Conservation (phyloP, 1,140 invertebrate species). For the Eupristina koningsbergeri region DNA sequence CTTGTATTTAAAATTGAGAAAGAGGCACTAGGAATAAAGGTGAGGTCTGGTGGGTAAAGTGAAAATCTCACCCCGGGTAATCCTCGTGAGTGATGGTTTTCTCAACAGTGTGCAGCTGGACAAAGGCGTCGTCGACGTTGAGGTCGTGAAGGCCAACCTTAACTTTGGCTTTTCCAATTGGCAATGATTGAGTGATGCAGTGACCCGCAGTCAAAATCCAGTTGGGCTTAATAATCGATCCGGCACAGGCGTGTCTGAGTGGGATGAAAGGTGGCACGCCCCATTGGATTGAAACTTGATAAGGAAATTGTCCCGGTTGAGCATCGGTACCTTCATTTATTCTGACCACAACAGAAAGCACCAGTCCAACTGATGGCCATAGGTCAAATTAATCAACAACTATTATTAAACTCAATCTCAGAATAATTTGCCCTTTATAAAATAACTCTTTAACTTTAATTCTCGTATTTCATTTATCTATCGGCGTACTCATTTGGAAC, state of each 20-base stretch:
- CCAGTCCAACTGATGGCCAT: not conserved
- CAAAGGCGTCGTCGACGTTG: constrained; percentile 58
- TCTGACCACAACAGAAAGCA: constrained; percentile 14
- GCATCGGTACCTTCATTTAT: constrained; percentile 68
- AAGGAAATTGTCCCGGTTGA: constrained; percentile 63
- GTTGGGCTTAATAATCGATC: constrained; percentile 10
- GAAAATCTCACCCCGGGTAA: constrained; percentile 68
- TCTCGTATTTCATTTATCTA: no score
- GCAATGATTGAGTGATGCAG: not conserved
- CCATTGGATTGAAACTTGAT: constrained; percentile 64
- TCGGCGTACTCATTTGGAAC: no score
- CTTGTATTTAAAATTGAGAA: no score
- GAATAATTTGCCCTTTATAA: no score
- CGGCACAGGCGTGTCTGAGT: constrained; percentile 1
- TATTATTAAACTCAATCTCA: no score
- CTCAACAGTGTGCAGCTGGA: constrained; percentile 71
- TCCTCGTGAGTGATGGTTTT: constrained; percentile 70
- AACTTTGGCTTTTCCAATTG: constrained; percentile 47
- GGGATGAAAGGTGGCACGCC: not conserved
- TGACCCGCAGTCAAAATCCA: constrained; percentile 25
- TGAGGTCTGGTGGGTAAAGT: no score
- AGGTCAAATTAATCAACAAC: no score
- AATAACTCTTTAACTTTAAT: no score
- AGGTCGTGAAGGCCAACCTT: constrained; percentile 63
- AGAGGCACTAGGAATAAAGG: no score